Base-by-base conservation (phyloP, 2,888 invertebrate genomes). In the Crepidodera aurea region DNA sequence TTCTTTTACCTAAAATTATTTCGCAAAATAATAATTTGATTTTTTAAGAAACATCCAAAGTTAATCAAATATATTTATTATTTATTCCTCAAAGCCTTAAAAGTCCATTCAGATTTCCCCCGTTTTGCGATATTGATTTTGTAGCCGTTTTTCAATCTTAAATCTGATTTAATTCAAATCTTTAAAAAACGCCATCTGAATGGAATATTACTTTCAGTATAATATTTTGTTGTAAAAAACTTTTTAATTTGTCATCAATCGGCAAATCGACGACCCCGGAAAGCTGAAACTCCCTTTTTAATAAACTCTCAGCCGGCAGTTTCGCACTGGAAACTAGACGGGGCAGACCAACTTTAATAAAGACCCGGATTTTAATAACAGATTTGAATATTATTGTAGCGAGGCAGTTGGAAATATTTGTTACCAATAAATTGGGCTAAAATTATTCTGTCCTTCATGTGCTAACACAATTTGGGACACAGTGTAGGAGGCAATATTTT, bases 341-440 rank as follows among this genome's bases (percentile, higher is more conserved):
- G 44, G 25, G 25, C 3, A 10, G 48, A 7, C 44, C 60, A 51
- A 65, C 57, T 71, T 74, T 71, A 74, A 74, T 71, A 73, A 74
- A 71, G 71, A 69, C 69, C 57, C 32, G 66, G 69, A 70, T 73
- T 74, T 75, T 75, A 74, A 73, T 73, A 73, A 73, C 66, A 65
- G 70, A 73, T 73, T 69, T 69, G 65, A 72, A 72, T 70, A 67
- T 70, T 70, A 71, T 72, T 73, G 58, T 71, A 59, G 48, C 57
- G 42, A 50, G 60, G 56, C 65, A 61, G 64, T 37, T 48, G 37
- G 40, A 57, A 57, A 67, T 68, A 65, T 64, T 67, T 68, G 65
- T 56, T 58, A 56, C 60, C 59, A 59, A 60, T 69, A 63, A 65
- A 68, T 66, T 66, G 58, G 50, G 59, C 59, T 29, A 50, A 60